A percentile compares a stretch with the other conserved stretches of the same genome.
phyloP scores from a whole-genome alignment of 2,797 vertebrate genomes.

The Poeciliopsis infans region DNA sequence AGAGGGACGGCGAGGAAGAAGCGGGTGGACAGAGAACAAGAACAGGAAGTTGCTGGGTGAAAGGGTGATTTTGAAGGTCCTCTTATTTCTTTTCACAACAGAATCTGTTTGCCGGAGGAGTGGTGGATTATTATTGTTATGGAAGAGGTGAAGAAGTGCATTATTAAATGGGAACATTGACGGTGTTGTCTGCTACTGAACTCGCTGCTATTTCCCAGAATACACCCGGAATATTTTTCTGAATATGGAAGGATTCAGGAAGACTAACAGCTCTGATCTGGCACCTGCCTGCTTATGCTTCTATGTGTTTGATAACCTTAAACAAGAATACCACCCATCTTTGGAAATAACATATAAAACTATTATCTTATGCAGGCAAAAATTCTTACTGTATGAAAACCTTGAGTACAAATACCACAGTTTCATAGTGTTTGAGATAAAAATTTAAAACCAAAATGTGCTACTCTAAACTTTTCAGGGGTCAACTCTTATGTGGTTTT shows the following conservation, averaged over 20 bases:
- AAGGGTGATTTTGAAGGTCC: conserved; percentile 19
- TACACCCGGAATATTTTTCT: conserved; percentile 26
- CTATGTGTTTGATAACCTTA: neutral
- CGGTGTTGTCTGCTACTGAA: conserved; percentile 48
- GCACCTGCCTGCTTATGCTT: neutral
- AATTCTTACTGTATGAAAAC: neutral
- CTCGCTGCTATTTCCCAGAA: conserved; percentile 41
- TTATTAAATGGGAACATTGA: conserved; percentile 28
- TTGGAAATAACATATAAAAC: neutral
- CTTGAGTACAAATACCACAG: neutral
- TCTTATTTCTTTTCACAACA: conserved; percentile 32
- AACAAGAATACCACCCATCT: neutral
- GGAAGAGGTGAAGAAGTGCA: conserved; percentile 21
- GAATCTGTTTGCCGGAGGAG: conserved; percentile 21
- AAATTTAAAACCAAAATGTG: neutral
- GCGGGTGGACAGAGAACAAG: conserved; percentile 12
- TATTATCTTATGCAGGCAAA: neutral
- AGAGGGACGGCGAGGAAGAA: conserved; percentile 12
- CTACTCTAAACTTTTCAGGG: neutral
- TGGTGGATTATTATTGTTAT: conserved; percentile 8
- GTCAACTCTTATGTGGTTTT: neutral
- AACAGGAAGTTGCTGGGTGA: conserved; percentile 3
- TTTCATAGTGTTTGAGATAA: neutral
- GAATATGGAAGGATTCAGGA: neutral
- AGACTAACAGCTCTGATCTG: conserved; percentile 13